Evolutionary conservation across 2,888 invertebrate species (phyloP), one percentile per base, ranked within the genome.

Genomic region (Cyclophora albipunctata): DNA sequence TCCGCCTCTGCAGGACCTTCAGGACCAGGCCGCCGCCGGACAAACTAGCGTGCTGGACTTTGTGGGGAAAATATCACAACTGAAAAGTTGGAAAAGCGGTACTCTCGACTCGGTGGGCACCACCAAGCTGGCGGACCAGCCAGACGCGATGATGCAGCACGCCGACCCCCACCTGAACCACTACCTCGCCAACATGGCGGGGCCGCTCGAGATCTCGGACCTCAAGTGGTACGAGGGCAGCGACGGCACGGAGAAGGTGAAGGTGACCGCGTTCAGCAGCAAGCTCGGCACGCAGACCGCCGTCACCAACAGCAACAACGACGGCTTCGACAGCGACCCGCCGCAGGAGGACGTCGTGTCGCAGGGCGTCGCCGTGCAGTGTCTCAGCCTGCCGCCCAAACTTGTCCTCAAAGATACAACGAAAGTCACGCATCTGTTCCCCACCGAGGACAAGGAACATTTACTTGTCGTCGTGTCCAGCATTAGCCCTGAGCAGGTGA

Each of bases 401-500:
- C 75, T 91, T 53, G 86, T 84, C 54, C 73, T 88, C 33, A 76
- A 77, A 49, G 84, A 86, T 43, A 86, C 90, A 63, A 77, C 91
- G 45, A 88, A 82, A 64, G 87, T 93, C 7, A 90, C 91, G 0
- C 92, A 92, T 63, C 90, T 95, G 44, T 69, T 93, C 52, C 93
- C 94, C 0, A 93, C 93, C 0, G 90, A 91, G 56, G 93, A 94
- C 69, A 92, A 92, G 55, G 90, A 90, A 54, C 92, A 93, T 71
- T 68, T 95, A 49, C 75, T 95, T 45, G 91, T 93, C 0, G 89
- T 91, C 3, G 73, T 92, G 47, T 86, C 86, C 2, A 76, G 73
- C 53, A 75, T 88, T 20, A 78, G 82, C 20, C 80, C 78, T 0
- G 77, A 76, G 0, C 78, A 75, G 52, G 55, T 78, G 0, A 84